These are phyloP conservation scores for Lampris megalopsis DNA, from an alignment of 2,113 vertebrate genomes.

Conservation along the genomic window DNA sequence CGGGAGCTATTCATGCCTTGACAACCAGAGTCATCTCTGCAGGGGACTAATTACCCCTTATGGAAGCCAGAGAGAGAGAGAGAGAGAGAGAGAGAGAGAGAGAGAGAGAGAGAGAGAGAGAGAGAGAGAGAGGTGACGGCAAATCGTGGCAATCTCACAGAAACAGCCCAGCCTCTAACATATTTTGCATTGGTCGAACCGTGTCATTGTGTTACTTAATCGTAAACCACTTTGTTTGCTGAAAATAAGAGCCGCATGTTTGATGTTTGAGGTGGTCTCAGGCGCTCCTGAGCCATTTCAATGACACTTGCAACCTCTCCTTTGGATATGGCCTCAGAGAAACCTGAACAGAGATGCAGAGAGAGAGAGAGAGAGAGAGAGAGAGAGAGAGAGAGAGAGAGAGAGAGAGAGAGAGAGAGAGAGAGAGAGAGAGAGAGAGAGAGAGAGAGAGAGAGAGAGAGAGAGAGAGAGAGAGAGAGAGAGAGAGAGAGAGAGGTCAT, in stretches of 20 bases:
- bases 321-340: constrained; percentile 26
- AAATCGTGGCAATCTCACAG: constrained; percentile 6
- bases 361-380: not conserved
- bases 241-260: not conserved
- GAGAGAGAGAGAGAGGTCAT: constrained; percentile 60
- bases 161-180: not conserved
- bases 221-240: not conserved
- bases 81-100: not conserved
- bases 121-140: not conserved
- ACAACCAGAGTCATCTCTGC: constrained; percentile 59
- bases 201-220: not conserved
- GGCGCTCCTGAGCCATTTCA: not conserved
- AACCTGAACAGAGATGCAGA: constrained; percentile 60
- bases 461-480: not conserved
- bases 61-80: not conserved
- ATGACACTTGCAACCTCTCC: no score
- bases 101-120: not conserved
- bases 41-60: constrained; percentile 65
- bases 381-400: no score
- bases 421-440: no score
- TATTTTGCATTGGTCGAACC: not conserved
- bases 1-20: constrained; percentile 60
- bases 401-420: no score
- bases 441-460: not conserved
- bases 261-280: not conserved